Conservation (phyloP, 1,140 invertebrate species). For the Paraescarpia echinospica region DNA sequence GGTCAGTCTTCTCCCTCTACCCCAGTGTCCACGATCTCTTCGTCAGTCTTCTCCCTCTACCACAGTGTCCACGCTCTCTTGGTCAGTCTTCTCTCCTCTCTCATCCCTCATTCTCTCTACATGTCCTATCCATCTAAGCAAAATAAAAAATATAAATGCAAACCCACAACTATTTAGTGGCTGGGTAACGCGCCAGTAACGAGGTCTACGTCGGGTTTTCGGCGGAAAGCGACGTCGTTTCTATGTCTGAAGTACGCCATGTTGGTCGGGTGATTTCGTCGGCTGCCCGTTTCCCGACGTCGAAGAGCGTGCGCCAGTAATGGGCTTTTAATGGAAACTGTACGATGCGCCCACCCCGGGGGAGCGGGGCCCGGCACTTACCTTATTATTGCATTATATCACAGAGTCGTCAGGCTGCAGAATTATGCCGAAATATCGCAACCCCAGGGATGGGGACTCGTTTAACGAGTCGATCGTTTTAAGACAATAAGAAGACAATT, state of each 20-base stretch:
- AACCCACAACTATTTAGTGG: background rate
- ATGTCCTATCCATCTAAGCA: no score
- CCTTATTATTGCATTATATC: background rate
- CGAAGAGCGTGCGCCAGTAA: background rate
- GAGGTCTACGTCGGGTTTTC: background rate
- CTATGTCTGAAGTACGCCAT: background rate
- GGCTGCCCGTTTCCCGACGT: background rate
- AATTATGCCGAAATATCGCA: background rate
- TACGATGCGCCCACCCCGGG: background rate
- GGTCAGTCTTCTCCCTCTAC: no score
- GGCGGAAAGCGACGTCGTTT: background rate
- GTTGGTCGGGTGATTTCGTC: background rate
- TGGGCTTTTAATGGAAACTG: conserved; percentile 5
- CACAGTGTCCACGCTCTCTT: no score
- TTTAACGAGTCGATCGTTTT: background rate
- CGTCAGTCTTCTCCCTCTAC: no score
- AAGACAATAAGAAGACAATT: conserved; percentile 6
- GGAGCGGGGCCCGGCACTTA: background rate
- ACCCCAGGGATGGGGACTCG: background rate
- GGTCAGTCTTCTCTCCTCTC: no score
- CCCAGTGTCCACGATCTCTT: no score
- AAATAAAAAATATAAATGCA: no score
- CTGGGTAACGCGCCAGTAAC: background rate
- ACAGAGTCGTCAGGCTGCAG: background rate
- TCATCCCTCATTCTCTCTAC: no score